Conservation (phyloP, 2,797 vertebrate species). For the Ispidina lecontei region DNA sequence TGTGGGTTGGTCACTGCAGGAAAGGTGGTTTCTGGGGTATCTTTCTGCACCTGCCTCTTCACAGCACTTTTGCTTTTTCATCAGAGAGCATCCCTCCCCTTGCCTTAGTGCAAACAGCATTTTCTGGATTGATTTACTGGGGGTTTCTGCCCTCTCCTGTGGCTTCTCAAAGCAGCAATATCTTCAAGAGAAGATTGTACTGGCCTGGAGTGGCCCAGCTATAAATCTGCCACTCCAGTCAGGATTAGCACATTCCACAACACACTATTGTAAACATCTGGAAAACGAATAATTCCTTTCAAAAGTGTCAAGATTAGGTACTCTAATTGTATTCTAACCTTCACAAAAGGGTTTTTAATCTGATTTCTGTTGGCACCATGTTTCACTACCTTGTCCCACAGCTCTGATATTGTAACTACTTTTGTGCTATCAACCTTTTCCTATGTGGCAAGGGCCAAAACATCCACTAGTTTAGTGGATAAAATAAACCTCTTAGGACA, state of each 20-base stretch:
- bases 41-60: neutral
- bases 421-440: neutral
- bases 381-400: neutral
- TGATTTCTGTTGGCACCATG: neutral
- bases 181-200: neutral
- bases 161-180: neutral
- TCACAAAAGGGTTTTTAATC: neutral
- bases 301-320: neutral
- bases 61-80: neutral
- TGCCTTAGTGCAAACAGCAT: neutral
- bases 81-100: neutral
- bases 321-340: neutral
- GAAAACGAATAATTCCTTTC: neutral
- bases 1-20: neutral
- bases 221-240: neutral
- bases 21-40: neutral
- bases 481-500: neutral
- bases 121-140: neutral
- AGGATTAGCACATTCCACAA: neutral
- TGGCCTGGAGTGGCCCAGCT: neutral
- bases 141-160: neutral
- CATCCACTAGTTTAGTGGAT: neutral
- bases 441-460: neutral
- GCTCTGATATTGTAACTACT: neutral
- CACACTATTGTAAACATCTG: neutral